phyloP scores from a whole-genome alignment of 2,888 invertebrate genomes.

The Penaeus monodon region DNA sequence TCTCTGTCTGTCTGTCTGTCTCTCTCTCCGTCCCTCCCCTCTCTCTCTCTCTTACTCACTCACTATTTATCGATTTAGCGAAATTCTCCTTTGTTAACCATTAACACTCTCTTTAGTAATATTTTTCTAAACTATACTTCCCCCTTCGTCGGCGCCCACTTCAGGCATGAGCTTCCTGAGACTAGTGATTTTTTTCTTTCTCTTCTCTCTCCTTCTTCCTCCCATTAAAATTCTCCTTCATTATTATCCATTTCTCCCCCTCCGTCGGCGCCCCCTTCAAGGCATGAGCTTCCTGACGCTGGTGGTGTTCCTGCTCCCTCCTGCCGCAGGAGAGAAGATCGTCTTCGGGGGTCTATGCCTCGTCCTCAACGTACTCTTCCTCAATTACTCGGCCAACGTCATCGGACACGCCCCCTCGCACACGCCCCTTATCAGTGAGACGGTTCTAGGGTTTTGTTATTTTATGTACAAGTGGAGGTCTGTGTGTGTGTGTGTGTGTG shows the following conservation, averaged over 20 bases:
- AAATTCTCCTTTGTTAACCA: no score
- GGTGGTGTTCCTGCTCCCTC: slow-evolving; percentile 44
- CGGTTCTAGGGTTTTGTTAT: no score
- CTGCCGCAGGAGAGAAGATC: slow-evolving; percentile 36
- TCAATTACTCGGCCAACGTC: slow-evolving; percentile 4
- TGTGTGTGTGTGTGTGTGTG: no score
- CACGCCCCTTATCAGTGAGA: slow-evolving; percentile 20
- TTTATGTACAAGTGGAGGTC: no score
- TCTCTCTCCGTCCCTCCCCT: no score
- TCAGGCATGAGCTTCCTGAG: slow-evolving; percentile 37
- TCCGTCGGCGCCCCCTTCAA: neutral
- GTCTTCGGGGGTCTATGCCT: slow-evolving; percentile 32
- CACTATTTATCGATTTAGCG: no score
- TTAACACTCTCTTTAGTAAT: no score
- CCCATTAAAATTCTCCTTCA: no score
- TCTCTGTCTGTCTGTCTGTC: no score
- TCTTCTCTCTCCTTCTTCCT: no score
- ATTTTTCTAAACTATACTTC: neutral
- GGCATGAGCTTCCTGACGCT: slow-evolving; percentile 35
- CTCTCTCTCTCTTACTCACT: no score
- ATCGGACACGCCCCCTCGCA: slow-evolving; percentile 42
- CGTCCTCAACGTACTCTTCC: slow-evolving; percentile 26
- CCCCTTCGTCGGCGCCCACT: neutral
- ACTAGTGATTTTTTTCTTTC: slow-evolving; percentile 1
- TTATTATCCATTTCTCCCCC: no score